Evolutionary conservation across 2,113 vertebrate species (phyloP).

Genomic region (Calyptomena viridis): DNA sequence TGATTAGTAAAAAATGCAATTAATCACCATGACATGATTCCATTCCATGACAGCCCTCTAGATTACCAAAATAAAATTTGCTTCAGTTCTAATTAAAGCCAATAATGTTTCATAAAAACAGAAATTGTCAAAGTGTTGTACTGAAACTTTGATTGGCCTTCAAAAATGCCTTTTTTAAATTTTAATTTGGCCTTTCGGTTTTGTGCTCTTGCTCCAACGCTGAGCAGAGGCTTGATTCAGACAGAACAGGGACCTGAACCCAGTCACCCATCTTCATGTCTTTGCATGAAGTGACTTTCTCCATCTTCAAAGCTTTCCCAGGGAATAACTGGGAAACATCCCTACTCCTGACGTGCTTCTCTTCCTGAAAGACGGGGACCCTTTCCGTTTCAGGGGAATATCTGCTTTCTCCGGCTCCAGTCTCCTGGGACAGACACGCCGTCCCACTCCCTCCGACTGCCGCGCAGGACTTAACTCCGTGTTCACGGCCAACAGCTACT

Average conservation of each 20-base stretch:
- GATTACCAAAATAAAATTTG: background rate
- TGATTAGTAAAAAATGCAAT: background rate
- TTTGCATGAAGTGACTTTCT: background rate
- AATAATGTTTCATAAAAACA: background rate
- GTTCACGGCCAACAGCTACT: rapidly evolving
- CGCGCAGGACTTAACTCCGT: background rate
- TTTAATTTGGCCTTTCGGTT: background rate
- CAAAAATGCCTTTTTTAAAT: background rate
- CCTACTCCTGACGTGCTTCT: rapidly evolving
- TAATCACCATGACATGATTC: background rate
- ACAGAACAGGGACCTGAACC: background rate
- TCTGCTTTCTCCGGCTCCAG: no score
- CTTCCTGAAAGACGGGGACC: background rate
- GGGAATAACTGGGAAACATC: background rate
- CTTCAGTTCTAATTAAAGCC: background rate
- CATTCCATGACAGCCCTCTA: background rate
- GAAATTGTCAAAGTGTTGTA: background rate
- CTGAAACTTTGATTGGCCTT: background rate
- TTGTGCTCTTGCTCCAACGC: background rate
- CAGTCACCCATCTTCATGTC: no score
- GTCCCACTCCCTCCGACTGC: background rate
- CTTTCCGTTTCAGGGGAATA: background rate
- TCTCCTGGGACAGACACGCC: rapidly evolving
- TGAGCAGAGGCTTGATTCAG: background rate
- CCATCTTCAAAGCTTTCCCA: background rate